Conservation (phyloP, 2,888 invertebrate genomes). For the Epirrhoe alternata region DNA sequence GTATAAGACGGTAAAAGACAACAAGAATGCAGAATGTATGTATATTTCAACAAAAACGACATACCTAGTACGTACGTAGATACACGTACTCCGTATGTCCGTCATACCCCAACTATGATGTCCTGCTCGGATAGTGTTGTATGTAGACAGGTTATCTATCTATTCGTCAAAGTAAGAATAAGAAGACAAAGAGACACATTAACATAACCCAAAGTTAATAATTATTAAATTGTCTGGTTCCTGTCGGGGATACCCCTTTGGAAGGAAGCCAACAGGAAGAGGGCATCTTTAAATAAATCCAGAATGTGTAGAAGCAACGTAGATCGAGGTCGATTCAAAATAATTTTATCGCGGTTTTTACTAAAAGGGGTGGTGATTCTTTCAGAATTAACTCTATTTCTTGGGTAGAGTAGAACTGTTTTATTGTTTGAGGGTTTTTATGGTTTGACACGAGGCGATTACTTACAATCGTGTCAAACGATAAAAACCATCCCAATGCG, state of each 20-base stretch:
- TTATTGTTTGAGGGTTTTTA: too few species aligned
- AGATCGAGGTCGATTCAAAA: constrained; percentile 55
- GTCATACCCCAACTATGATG: too few species aligned
- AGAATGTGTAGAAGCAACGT: constrained; percentile 59
- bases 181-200: constrained; percentile 34
- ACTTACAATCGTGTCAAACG: constrained; percentile 41
- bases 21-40: constrained; percentile 1
- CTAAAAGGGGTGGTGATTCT: constrained; percentile 23
- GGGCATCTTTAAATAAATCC: constrained; percentile 77
- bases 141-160: too few species aligned
- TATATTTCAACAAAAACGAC: too few species aligned
- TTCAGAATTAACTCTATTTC: constrained; percentile 22
- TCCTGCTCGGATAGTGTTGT: too few species aligned
- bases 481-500: constrained; percentile 49
- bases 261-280: constrained; percentile 79
- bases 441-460: too few species aligned
- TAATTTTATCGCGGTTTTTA: constrained; percentile 43
- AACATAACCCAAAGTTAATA: constrained; percentile 65
- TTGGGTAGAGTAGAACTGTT: constrained; percentile 27
- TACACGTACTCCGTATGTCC: too few species aligned
- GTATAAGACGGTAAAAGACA: constrained; percentile 1
- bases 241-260: constrained; percentile 81
- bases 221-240: constrained; percentile 81
- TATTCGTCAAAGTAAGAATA: too few species aligned
- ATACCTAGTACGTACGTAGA: too few species aligned